Conservation (phyloP, 1,140 invertebrate genomes). For the Reticulitermes speratus region DNA sequence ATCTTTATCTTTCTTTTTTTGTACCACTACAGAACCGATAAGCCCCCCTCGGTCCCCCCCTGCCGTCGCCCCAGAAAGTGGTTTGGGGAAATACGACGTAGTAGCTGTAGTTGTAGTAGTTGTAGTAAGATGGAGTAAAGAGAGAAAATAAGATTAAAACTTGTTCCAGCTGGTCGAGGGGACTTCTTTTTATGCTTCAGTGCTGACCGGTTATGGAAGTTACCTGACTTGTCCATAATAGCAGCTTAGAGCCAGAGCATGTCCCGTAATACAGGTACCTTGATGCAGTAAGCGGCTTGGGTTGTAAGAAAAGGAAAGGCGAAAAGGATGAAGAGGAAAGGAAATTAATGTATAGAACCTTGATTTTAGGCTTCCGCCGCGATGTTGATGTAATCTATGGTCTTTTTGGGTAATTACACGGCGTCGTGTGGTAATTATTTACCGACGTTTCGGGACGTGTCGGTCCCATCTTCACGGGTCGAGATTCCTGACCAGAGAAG, state of each 20-base stretch:
- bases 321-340: too few species aligned
- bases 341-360: too few species aligned
- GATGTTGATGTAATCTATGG: too few species aligned
- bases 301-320: too few species aligned
- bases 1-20: not conserved
- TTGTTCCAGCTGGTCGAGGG: not conserved
- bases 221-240: not conserved
- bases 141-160: not conserved
- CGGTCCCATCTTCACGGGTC: too few species aligned
- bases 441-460: too few species aligned
- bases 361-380: too few species aligned
- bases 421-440: too few species aligned
- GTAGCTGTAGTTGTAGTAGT: constrained; percentile 5
- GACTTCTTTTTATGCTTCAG: not conserved
- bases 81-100: not conserved
- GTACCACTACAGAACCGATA: not conserved
- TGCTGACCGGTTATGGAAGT: not conserved
- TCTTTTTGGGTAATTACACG: too few species aligned
- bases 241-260: not conserved
- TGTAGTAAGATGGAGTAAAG: not conserved
- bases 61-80: not conserved
- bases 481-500: too few species aligned
- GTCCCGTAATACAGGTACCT: not conserved
- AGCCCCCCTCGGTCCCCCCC: too few species aligned
- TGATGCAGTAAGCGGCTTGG: not conserved